Evolutionary conservation across 2,797 vertebrate species (phyloP), one percentile per base, ranked within the genome.

Genomic region (Oceanodroma leucorhoa): DNA sequence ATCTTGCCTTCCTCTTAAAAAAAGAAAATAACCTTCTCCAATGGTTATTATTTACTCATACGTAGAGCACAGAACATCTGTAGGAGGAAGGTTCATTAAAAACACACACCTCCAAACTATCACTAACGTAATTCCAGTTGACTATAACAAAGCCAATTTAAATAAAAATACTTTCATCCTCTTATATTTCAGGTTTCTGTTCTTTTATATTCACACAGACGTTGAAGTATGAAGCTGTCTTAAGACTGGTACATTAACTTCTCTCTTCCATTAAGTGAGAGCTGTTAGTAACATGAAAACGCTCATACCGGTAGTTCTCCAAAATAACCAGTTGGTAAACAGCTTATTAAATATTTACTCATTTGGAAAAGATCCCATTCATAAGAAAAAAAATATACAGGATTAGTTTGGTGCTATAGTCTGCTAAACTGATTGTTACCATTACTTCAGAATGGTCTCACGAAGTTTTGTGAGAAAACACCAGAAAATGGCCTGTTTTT

Each of bases 281-380:
- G 40, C 29, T 84, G 51, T 41, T 89, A 83, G 30, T 60, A 87
- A 85, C 77, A 54, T 16, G 11, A 75, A 88, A 61, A 91, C 34
- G 54, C 29, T 53, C 38, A 77, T n/a, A 77, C 55, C 86, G 46
- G 40, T 90, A 92, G 48, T 69, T 83, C 85, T 92, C 84, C 71
- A 91, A 90, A 92, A 92, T 71, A 96, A 85, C 79, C 91, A 86
- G 83, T 77, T 87, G 64, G 86, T 95, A 92, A 97, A 94, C 55
- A 95, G 71, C 81, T 91, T 83, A 48, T 80, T 94, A 92, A 80
- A 91, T 90, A 91, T 94, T 86, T 90, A 91, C 62, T 91, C 36
- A 38, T 50, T 82, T 92, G 83, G 75, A 89, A 89, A 89, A 90
- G 41, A 73, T 73, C 48, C 75, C 66, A 70, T 34, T 84, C 32